A percentile compares a stretch with the other conserved stretches of the same genome.
phyloP scores from a whole-genome alignment of 1,140 invertebrate species.

The Hypothenemus hampei region DNA sequence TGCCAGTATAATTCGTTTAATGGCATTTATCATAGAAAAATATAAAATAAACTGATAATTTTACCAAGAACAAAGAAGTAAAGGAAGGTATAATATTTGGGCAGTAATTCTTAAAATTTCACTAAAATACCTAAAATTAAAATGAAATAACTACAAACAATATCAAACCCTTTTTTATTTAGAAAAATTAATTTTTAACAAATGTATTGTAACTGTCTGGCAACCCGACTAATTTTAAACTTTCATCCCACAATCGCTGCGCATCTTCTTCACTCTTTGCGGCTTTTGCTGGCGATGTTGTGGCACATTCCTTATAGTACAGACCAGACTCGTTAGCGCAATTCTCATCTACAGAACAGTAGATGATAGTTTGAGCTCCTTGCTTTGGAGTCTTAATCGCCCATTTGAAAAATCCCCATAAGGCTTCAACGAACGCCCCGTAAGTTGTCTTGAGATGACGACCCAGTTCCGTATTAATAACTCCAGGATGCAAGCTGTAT shows the following conservation, averaged over 20 bases:
- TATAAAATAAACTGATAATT: too few species aligned
- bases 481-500: slow-evolving; percentile 68
- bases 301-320: slow-evolving; percentile 56
- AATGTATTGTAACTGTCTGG: slow-evolving; percentile 39
- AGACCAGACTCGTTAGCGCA: slow-evolving; percentile 59
- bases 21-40: too few species aligned
- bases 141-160: too few species aligned
- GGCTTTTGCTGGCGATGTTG: slow-evolving; percentile 42
- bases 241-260: slow-evolving; percentile 70
- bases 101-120: too few species aligned
- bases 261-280: slow-evolving; percentile 54
- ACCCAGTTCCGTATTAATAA: slow-evolving; percentile 68
- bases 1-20: too few species aligned
- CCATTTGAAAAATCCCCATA: slow-evolving; percentile 35
- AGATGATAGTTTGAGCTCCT: slow-evolving; percentile 75
- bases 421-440: slow-evolving; percentile 45
- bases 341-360: slow-evolving; percentile 69
- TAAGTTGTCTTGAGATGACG: slow-evolving; percentile 57
- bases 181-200: background rate
- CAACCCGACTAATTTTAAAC: slow-evolving; percentile 55
- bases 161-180: background rate
- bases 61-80: too few species aligned
- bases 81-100: too few species aligned
- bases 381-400: slow-evolving; percentile 58
- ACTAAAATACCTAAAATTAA: too few species aligned